These are phyloP conservation scores for Caloenas nicobarica DNA, from an alignment of 2,113 vertebrate genomes.

Conservation along the genomic window DNA sequence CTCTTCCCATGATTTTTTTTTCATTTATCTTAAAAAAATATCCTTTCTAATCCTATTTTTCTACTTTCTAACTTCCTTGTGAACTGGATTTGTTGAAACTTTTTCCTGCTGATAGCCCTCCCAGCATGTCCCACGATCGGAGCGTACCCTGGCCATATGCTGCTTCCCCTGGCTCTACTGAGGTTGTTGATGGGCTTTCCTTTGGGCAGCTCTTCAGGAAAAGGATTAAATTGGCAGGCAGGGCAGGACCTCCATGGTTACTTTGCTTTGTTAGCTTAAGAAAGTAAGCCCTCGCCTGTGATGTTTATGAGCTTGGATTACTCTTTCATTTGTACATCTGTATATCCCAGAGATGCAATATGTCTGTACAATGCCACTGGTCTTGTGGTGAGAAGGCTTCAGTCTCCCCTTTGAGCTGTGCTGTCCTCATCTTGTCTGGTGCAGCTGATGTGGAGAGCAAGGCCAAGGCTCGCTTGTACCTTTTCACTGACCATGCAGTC, in stretches of 20 bases:
- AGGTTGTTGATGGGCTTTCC: fast-evolving
- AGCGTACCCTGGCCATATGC: fast-evolving
- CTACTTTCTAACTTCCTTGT: neutral
- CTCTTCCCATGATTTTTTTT: neutral
- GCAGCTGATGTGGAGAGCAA: neutral
- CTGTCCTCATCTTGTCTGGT: neutral
- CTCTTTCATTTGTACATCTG: neutral
- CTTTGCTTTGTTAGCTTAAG: neutral
- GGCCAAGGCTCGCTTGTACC: neutral
- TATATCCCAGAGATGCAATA: neutral
- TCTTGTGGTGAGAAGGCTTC: neutral
- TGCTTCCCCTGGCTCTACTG: neutral
- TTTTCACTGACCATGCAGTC: neutral
- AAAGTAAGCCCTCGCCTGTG: neutral
- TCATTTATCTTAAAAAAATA: neutral
- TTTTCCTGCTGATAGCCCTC: neutral
- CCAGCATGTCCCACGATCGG: neutral
- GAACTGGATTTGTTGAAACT: neutral
- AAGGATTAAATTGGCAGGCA: neutral
- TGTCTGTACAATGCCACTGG: neutral
- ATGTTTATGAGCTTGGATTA: too few relatives aligned
- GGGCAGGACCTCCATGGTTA: neutral
- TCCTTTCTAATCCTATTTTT: neutral
- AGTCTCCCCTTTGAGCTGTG: neutral
- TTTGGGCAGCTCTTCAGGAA: neutral